phyloP scores from a whole-genome alignment of 2,797 vertebrate genomes.

The Ceryle rudis region DNA sequence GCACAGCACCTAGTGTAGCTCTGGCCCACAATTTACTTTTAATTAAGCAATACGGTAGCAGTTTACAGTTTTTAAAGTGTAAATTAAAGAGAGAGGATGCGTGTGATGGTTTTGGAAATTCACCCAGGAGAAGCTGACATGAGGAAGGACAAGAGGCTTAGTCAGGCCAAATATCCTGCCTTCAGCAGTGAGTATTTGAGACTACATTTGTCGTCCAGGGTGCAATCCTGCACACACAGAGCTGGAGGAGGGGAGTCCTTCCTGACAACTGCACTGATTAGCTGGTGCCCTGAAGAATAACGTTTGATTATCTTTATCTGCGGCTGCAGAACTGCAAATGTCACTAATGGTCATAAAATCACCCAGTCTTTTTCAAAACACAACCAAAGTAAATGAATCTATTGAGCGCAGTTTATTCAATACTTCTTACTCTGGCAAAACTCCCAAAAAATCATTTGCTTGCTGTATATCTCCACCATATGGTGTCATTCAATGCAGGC shows the following conservation, averaged over 20 bases:
- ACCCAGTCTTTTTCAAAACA: slow-evolving; percentile 65
- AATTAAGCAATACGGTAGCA: not conserved
- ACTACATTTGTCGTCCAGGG: slow-evolving; percentile 14
- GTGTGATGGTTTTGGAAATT: not conserved
- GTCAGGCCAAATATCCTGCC: not conserved
- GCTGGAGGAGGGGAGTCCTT: slow-evolving; percentile 46
- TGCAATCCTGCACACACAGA: not conserved
- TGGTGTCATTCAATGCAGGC: slow-evolving; percentile 65
- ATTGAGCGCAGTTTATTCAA: slow-evolving; percentile 70
- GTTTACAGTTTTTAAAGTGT: not conserved
- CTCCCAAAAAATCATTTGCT: slow-evolving; percentile 63
- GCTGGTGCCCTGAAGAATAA: slow-evolving; percentile 64
- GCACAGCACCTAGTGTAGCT: not conserved
- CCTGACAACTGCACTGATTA: slow-evolving; percentile 65
- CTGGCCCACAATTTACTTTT: not conserved
- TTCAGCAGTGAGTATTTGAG: slow-evolving; percentile 6
- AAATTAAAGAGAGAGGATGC: not conserved
- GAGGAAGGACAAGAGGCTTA: not conserved
- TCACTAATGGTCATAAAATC: slow-evolving; percentile 69
- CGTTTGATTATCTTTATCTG: slow-evolving; percentile 71
- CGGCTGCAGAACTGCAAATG: slow-evolving; percentile 54
- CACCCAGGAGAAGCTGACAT: not conserved
- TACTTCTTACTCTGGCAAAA: slow-evolving; percentile 62
- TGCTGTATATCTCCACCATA: slow-evolving; percentile 66
- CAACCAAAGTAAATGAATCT: slow-evolving; percentile 57